Conservation (phyloP, 2,888 invertebrate species). For the Hirtodrosophila confusa region DNA sequence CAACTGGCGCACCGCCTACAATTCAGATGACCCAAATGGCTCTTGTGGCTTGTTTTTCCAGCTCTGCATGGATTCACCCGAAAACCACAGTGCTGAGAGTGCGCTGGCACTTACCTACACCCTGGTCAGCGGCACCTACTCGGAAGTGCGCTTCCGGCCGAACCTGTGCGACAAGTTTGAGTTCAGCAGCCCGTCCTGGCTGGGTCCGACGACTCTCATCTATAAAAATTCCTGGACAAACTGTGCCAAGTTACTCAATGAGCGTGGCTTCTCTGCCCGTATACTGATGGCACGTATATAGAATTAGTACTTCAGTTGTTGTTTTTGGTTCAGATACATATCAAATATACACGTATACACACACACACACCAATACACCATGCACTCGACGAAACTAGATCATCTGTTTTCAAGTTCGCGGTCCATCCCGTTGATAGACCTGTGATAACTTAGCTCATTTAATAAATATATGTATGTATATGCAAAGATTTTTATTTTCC, state of each 20-base stretch:
- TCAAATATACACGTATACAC: too few species aligned
- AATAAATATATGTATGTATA: too few species aligned
- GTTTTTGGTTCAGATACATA: background rate
- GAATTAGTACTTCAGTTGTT: background rate
- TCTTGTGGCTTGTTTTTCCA: constrained; percentile 7
- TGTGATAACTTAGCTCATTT: too few species aligned
- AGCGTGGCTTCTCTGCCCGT: constrained; percentile 41
- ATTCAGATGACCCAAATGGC: background rate
- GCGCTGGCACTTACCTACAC: constrained; percentile 28
- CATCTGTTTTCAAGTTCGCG: too few species aligned
- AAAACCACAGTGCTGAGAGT: accelerated
- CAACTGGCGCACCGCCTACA: constrained; percentile 10
- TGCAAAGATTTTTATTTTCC: too few species aligned
- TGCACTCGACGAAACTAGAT: too few species aligned
- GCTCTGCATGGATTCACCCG: constrained; percentile 16
- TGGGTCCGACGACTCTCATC: constrained; percentile 18
- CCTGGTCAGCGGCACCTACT: constrained; percentile 24
- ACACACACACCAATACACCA: too few species aligned
- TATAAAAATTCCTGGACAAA: constrained; percentile 25
- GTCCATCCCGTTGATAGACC: too few species aligned
- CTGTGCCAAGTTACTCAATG: constrained; percentile 16
- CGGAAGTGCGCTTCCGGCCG: constrained; percentile 35
- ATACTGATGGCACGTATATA: constrained; percentile 34
- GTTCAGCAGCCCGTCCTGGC: background rate
- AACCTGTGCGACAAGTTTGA: constrained; percentile 44